Percentiles rank a stretch among this genome's conserved stretches.
Conservation (phyloP, 1,140 invertebrate genomes). For the Drosophila sucinea region DNA sequence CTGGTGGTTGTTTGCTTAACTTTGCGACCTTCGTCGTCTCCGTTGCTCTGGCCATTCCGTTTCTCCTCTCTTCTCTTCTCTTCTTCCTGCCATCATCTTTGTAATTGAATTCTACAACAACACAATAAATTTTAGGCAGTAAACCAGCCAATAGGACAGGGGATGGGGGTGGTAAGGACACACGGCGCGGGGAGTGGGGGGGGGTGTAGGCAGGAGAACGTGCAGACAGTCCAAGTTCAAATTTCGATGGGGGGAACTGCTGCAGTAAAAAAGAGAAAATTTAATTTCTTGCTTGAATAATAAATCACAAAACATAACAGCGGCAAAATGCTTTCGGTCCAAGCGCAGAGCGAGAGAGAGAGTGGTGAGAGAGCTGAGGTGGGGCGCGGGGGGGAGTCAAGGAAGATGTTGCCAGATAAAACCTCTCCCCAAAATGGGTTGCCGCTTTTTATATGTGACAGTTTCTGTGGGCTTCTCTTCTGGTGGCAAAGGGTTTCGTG, state of each 20-base stretch:
- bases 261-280: conserved; percentile 76
- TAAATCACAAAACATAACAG: conserved; percentile 81
- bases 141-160: conserved; percentile 31
- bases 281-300: conserved; percentile 82
- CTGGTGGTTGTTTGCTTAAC: background rate
- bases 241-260: background rate
- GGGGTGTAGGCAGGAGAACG: conserved; percentile 37
- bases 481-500: background rate
- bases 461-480: conserved; percentile 15
- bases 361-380: background rate
- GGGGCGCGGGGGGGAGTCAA: background rate
- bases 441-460: conserved; percentile 16
- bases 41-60: background rate
- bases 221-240: conserved; percentile 38
- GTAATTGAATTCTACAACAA: conserved; percentile 72
- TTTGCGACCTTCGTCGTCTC: conserved; percentile 5
- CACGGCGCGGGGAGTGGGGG: conserved; percentile 8
- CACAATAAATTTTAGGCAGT: conserved; percentile 78
- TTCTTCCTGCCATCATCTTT: conserved; percentile 21
- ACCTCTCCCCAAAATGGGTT: conserved; percentile 22
- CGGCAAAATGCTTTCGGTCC: conserved; percentile 20
- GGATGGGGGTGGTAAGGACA: background rate
- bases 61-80: background rate
- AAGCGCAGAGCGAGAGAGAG: background rate
- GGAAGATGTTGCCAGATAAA: conserved; percentile 70